Conservation (phyloP, 2,113 vertebrate genomes). For the Natator depressus region DNA sequence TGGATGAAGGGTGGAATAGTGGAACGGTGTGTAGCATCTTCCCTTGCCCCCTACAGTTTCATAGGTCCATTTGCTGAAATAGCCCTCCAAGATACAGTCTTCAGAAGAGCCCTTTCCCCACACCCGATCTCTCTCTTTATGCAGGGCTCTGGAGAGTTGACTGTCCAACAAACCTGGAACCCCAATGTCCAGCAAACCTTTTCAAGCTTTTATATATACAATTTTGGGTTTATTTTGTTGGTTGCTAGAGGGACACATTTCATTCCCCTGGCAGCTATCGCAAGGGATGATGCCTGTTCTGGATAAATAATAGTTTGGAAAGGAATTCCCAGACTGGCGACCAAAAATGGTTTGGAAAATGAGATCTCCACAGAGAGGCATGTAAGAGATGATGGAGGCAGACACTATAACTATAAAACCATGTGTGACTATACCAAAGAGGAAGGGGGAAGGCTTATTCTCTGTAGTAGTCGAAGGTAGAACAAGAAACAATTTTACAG, state of each 20-base stretch:
- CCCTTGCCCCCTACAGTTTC: not conserved
- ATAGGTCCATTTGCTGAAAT: not conserved
- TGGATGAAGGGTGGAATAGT: not conserved
- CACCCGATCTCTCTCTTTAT: not conserved
- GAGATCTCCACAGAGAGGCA: slow-evolving; percentile 26
- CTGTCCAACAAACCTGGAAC: not conserved
- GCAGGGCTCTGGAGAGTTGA: not conserved
- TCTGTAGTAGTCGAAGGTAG: not conserved
- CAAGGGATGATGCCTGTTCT: not conserved
- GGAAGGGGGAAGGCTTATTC: not conserved
- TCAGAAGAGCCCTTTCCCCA: not conserved
- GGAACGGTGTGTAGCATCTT: not conserved
- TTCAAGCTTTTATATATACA: not conserved
- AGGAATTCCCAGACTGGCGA: slow-evolving; percentile 42
- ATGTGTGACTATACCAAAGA: not conserved
- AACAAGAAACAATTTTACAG: not conserved
- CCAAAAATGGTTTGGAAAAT: slow-evolving; percentile 8
- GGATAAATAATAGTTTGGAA: not conserved
- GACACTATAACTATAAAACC: not conserved
- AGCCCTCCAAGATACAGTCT: not conserved
- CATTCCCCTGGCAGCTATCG: not conserved
- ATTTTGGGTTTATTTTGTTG: not conserved
- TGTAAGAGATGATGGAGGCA: slow-evolving; percentile 40
- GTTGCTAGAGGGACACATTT: not conserved
- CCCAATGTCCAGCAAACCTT: not conserved